Conservation (phyloP, 2,113 vertebrate species). For the Tauraco erythrolophus region DNA sequence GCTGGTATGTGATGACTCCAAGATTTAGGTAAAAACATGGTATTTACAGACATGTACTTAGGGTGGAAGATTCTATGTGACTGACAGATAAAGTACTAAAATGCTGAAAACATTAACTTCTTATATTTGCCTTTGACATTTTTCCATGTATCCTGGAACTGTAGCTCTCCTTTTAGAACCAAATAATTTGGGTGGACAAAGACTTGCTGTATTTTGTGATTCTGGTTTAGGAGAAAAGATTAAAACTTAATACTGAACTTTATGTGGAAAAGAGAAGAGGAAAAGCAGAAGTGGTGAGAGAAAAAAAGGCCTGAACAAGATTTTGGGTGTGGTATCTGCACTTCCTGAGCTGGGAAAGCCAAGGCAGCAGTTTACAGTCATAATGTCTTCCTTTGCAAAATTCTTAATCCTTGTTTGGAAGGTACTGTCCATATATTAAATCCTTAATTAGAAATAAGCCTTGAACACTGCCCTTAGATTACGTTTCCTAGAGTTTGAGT, state of each 20-base stretch:
- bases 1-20: background rate
- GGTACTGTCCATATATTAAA: background rate
- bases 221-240: background rate
- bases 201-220: background rate
- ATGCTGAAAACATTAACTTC: background rate
- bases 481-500: background rate
- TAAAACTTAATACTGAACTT: background rate
- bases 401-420: background rate
- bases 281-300: constrained; percentile 33
- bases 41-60: background rate
- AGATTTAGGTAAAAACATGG: background rate
- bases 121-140: background rate
- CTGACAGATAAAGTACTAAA: background rate
- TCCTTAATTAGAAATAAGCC: background rate
- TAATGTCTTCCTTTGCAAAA: constrained; percentile 3
- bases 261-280: constrained; percentile 22
- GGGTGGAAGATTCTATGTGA: background rate
- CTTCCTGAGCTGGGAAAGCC: constrained; percentile 37
- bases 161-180: background rate
- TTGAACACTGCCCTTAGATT: background rate
- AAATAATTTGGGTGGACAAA: background rate
- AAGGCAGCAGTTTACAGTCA: background rate
- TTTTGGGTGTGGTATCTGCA: background rate
- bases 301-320: background rate
- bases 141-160: background rate